Conservation (phyloP, 2,888 invertebrate species). For the Patella caerulea region DNA sequence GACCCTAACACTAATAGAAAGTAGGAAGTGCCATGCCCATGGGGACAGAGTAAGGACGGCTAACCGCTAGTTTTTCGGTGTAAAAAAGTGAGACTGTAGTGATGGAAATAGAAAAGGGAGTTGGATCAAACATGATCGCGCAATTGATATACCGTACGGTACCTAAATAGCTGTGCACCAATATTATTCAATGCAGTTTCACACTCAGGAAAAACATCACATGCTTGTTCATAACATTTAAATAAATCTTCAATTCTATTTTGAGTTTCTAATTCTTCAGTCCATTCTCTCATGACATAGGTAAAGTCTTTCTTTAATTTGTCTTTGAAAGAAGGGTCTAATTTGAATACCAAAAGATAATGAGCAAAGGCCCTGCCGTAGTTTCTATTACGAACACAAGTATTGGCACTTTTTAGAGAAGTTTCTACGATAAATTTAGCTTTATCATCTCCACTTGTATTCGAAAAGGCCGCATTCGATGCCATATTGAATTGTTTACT, state of each 20-base stretch:
- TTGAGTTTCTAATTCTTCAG: constrained; percentile 46
- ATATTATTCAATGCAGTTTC: constrained; percentile 74
- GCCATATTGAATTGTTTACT: background rate
- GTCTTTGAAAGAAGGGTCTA: constrained; percentile 41
- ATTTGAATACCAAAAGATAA: constrained; percentile 55
- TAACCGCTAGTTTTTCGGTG: no score
- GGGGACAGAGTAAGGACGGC: no score
- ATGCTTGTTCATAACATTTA: constrained; percentile 59
- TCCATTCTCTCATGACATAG: constrained; percentile 55
- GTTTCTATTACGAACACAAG: constrained; percentile 44
- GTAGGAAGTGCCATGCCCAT: no score
- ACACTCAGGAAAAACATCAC: constrained; percentile 73
- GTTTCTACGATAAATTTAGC: constrained; percentile 34
- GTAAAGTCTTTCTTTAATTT: constrained; percentile 52
- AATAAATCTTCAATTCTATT: constrained; percentile 54
- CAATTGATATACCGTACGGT: constrained; percentile 26
- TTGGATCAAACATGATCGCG: background rate
- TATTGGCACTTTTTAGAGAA: constrained; percentile 44
- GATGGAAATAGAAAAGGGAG: background rate
- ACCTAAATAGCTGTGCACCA: constrained; percentile 75
- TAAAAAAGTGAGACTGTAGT: no score
- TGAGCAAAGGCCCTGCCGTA: constrained; percentile 61
- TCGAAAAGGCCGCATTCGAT: background rate
- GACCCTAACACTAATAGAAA: no score
- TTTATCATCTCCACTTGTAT: background rate